Base-by-base conservation (phyloP, 2,888 invertebrate species). In the Ormyrus thymus region DNA sequence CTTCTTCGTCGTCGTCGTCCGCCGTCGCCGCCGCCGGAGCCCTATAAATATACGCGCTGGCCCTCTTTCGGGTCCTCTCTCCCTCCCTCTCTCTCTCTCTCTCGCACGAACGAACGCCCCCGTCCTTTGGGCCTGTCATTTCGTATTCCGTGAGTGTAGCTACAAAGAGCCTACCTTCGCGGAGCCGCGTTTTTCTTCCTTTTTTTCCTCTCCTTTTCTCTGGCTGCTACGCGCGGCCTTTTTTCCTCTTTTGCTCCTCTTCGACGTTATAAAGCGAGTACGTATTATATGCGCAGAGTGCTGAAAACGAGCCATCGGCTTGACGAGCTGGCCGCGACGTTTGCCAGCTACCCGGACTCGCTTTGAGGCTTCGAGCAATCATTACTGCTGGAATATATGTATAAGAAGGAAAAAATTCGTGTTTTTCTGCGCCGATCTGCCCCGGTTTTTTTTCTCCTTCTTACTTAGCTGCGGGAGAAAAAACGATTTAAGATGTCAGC, bases 121-220 rank as follows among this genome's bases (percentile, higher is more conserved):
- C 71, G 55, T 76, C 59, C 62, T 53, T 66, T 58, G 65, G 53
- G 69, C n/a, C 72, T 71, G 83, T 87, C 82, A 84, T 87, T 88
- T 85, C 81, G 84, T 87, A 88, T 88, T 88, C 88, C 85, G 84
- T 83, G 85, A 81, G 85, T 85, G 88, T 88, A 85, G 83, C 78
- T 55, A 58, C 76, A 77, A 69, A 81, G 80, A 82, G 82, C 73
- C 81, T 80, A 29, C 81, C 79, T 81, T 81, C 82, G 80, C 81
- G 78, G 75, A 77, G 78, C 75, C 56, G 58, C 58, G 29, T 29
- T 29, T 29, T 29, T 81, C 74, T 83, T 82, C 83, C 76, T 83
- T 82, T 84, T 68, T 79, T 76, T 71, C 68, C 76, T 62, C 45
- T 74, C 69, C 82, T 83, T 62, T 78, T 78, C 58, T 65, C 78